A percentile compares a stretch with the other conserved stretches of the same genome.
These are phyloP conservation scores for Tricholauxania praeusta DNA, from an alignment of 2,888 invertebrate genomes.

Conservation along the genomic window DNA sequence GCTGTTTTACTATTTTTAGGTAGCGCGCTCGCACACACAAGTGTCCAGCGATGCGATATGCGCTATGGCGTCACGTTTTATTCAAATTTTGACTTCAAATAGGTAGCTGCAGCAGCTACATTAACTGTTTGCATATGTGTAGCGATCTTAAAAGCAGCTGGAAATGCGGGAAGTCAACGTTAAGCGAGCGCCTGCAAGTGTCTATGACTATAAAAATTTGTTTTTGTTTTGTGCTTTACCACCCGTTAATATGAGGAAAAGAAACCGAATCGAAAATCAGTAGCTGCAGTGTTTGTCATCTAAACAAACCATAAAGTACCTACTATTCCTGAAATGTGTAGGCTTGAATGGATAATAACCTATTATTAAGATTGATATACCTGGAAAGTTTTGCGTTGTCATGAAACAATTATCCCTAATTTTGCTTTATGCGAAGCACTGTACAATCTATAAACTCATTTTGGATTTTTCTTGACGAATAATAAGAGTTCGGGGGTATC, in stretches of 20 bases:
- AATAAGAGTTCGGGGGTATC: no score
- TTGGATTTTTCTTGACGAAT: no score
- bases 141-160: constrained; percentile 4
- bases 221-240: constrained; percentile 32
- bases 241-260: constrained; percentile 42
- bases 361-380: no score
- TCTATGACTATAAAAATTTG: neutral
- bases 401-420: no score
- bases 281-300: constrained; percentile 2
- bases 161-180: constrained; percentile 15
- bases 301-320: no score
- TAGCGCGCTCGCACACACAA: constrained; percentile 50
- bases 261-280: constrained; percentile 37
- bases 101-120: neutral
- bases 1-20: neutral
- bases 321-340: no score
- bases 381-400: no score
- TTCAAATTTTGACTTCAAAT: constrained; percentile 42
- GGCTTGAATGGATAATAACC: no score
- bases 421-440: no score
- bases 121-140: neutral
- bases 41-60: constrained; percentile 57
- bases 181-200: neutral
- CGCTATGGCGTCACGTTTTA: constrained; percentile 47
- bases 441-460: no score